Percentiles rank a stretch among this genome's conserved stretches.
These are phyloP conservation scores for Cyanoliseus patagonus DNA, from an alignment of 2,113 vertebrate genomes.

Conservation along the genomic window DNA sequence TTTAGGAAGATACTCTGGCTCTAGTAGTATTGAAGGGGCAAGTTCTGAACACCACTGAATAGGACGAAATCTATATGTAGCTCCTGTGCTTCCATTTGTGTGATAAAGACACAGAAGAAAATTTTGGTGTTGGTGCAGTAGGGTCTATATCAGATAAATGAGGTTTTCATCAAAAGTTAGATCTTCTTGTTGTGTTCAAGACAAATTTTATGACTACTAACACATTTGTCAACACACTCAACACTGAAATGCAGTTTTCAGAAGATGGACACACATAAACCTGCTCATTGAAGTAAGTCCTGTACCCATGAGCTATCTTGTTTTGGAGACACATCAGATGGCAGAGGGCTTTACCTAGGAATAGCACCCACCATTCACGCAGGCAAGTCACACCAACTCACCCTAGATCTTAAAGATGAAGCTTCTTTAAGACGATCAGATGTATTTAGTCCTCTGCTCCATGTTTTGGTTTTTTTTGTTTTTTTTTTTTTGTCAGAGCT, in stretches of 20 bases:
- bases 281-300: neutral
- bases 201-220: neutral
- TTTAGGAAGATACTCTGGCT: neutral
- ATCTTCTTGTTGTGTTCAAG: neutral
- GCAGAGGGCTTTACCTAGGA: neutral
- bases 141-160: neutral
- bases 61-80: neutral
- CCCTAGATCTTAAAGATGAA: neutral
- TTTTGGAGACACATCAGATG: neutral
- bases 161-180: neutral
- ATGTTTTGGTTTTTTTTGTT: no score
- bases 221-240: neutral
- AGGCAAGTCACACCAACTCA: neutral
- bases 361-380: neutral
- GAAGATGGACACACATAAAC: neutral
- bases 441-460: neutral
- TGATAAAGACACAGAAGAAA: neutral
- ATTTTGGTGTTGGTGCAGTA: neutral
- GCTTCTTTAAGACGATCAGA: neutral
- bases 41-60: no score
- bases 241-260: neutral
- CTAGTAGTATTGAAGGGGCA: no score
- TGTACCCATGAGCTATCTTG: neutral
- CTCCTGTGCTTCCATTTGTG: neutral
- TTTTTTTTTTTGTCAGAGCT: neutral